These are phyloP conservation scores for Phrynosoma platyrhinos DNA, from an alignment of 2,113 vertebrate genomes.

Conservation along the genomic window DNA sequence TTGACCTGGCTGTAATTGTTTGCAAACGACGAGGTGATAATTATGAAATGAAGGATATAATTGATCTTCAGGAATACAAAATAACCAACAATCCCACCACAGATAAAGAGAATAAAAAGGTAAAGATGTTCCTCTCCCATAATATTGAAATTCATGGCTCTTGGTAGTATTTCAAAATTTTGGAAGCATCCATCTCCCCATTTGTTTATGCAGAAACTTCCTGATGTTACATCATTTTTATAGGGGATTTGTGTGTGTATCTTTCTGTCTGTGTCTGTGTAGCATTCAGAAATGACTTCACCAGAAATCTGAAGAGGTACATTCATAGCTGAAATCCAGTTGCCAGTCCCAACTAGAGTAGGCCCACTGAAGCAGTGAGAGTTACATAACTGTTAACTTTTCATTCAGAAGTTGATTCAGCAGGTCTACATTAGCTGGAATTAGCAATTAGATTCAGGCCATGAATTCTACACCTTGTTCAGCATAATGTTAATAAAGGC, in stretches of 20 bases:
- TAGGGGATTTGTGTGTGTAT: too few relatives aligned
- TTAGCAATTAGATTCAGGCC: too few relatives aligned
- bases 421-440: too few relatives aligned
- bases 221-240: too few relatives aligned
- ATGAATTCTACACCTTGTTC: neutral
- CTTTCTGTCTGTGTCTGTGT: too few relatives aligned
- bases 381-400: neutral
- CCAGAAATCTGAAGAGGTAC: too few relatives aligned
- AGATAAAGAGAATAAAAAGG: constrained; percentile 97
- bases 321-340: too few relatives aligned
- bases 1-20: constrained; percentile 93
- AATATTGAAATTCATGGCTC: neutral
- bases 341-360: too few relatives aligned
- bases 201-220: neutral
- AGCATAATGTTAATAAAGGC: neutral
- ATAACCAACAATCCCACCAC: constrained; percentile 96
- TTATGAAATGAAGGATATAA: constrained; percentile 98
- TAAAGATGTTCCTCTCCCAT: constrained; percentile 57
- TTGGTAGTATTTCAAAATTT: neutral
- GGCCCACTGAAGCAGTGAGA: neutral
- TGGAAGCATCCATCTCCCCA: neutral
- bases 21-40: constrained; percentile 95
- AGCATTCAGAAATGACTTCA: too few relatives aligned
- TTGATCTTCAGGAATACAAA: constrained; percentile 96
- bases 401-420: neutral